Evolutionary conservation across 2,888 invertebrate genomes (phyloP).

Genomic region (Agrochola lychnidis): DNA sequence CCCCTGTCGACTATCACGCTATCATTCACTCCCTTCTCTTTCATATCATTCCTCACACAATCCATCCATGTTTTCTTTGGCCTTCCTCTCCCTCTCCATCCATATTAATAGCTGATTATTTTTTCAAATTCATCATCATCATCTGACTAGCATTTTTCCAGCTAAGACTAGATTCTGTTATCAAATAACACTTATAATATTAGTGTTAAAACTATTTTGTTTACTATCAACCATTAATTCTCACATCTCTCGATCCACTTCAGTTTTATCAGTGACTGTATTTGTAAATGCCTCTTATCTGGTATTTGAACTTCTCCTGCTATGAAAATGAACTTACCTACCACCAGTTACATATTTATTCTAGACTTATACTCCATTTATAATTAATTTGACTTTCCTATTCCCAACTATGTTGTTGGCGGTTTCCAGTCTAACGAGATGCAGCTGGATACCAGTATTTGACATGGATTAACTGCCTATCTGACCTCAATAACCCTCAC

Average conservation of each 20-base stretch:
- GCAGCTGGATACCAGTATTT: not conserved
- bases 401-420: not conserved
- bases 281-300: constrained; percentile 14
- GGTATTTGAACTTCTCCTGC: constrained; percentile 11
- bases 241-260: constrained; percentile 1
- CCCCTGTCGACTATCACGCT: no score
- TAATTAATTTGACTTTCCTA: not conserved
- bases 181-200: not conserved
- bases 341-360: not conserved
- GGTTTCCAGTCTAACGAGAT: not conserved
- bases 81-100: not conserved
- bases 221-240: constrained; percentile 5
- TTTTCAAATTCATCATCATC: not conserved
- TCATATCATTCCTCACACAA: not conserved
- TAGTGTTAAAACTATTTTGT: not conserved
- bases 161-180: not conserved
- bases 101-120: not conserved
- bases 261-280: constrained; percentile 4
- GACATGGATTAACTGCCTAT: not conserved
- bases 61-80: not conserved
- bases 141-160: not conserved
- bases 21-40: not conserved
- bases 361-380: not conserved
- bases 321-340: not conserved
- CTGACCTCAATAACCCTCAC: not conserved